Conservation (phyloP, 2,888 invertebrate species). For the Caenorhabditis panamensis region DNA sequence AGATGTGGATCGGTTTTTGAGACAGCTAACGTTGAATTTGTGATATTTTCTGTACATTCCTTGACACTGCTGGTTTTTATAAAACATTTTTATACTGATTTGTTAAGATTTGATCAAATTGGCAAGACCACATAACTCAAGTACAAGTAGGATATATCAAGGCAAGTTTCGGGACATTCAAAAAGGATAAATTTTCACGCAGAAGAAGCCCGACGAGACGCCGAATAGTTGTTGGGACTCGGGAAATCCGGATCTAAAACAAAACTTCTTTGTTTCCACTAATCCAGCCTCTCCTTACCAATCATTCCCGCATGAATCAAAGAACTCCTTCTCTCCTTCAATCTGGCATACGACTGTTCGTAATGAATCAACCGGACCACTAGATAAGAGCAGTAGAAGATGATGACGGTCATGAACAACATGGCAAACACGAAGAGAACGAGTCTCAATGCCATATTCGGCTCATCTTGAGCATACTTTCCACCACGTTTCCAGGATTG, state of each 20-base stretch:
- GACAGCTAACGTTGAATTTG: conserved; percentile 13
- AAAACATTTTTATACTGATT: neutral
- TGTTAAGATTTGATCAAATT: neutral
- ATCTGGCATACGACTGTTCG: conserved; percentile 64
- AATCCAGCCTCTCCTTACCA: no score
- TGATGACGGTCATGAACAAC: conserved; percentile 73
- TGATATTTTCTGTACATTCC: neutral
- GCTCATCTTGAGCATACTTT: conserved; percentile 39
- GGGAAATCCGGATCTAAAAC: conserved; percentile 67
- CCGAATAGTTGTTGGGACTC: conserved; percentile 50
- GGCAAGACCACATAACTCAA: conserved; percentile 3
- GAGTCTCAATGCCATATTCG: conserved; percentile 68
- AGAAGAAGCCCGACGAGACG: conserved; percentile 63
- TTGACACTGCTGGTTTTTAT: no score
- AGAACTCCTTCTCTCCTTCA: conserved; percentile 71
- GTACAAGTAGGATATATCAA: conserved; percentile 16
- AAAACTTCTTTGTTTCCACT: neutral
- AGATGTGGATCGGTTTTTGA: conserved; percentile 36
- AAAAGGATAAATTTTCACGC: conserved; percentile 13
- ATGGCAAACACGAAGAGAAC: conserved; percentile 76
- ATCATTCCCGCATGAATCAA: conserved; percentile 76
- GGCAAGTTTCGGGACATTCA: no score
- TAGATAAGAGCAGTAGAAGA: conserved; percentile 76
- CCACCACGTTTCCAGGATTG: conserved; percentile 4
- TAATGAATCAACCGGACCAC: conserved; percentile 74